Base-by-base conservation (phyloP, 2,888 invertebrate genomes). In the Eristalis arbustorum region DNA sequence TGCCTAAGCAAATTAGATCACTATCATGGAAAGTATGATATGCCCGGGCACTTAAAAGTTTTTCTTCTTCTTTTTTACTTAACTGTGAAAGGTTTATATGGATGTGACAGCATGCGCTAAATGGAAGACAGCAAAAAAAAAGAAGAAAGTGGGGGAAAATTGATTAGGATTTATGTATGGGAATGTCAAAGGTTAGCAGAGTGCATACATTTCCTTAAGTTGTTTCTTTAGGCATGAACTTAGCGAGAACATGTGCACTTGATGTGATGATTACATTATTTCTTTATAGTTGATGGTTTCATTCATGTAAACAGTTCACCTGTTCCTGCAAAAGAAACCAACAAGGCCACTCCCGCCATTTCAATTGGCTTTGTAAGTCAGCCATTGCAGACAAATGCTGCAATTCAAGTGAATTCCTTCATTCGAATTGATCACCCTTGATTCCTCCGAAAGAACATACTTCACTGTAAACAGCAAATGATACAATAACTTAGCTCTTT, bases 1-100 rank as follows among this genome's bases (percentile, higher is more conserved):
- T 81, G 76, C 42, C 69, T 74, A 82, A 82, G 56, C 37, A 82
- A 85, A 85, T 85, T 85, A 85, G 85, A 85, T 66, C 85, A 82
- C 77, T 66, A 77, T 66, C 64, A 62, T 31, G 18, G 14, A 64
- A 25, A 56, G 56, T 63, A 64, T 69, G 63, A 69, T 81, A 81
- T 76, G 81, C 49, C 81, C 31, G 49, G 49, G 76, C 76, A 81
- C 73, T 84, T 73, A 57, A 64, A 71, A 71, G 11, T 74, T 42
- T 62, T 78, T 59, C 69, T 18, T 22, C 23, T 49, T 49, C 8
- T 18, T 42, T 18, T 18, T 18, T 49, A 18, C n/a, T 37, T 34
- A 23, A 59, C 57, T 49, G 22, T 22, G 59, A 67, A 67, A 34
- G 42, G 28, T 61, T 68, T 61, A 28, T 49, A 18, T 57, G 31